Conservation (phyloP, 64 coral and sea anemone genomes). For the Stichodactyla mertensii region DNA sequence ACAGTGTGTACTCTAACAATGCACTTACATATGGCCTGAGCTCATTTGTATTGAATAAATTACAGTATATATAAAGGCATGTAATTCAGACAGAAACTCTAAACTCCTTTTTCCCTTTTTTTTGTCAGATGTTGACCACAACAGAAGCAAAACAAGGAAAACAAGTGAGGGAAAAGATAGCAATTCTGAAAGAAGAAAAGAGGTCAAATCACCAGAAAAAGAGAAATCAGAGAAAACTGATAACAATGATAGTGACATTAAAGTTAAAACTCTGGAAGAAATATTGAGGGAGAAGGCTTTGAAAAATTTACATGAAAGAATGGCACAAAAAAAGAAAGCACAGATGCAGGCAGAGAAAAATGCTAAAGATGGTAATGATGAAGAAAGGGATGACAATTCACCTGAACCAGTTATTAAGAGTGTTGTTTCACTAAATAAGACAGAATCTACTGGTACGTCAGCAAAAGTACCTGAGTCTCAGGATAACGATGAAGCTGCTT, state of each 20-base stretch:
- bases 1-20: too few species aligned
- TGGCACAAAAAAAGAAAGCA: slow-evolving; percentile 38
- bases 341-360: slow-evolving; percentile 22
- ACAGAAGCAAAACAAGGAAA: slow-evolving; percentile 11
- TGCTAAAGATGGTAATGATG: not conserved
- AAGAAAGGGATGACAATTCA: slow-evolving; percentile 3
- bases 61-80: not conserved
- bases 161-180: slow-evolving; percentile 31
- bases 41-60: too few species aligned
- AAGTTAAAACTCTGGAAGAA: slow-evolving; percentile 84
- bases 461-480: not conserved
- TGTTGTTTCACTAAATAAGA: slow-evolving; percentile 7
- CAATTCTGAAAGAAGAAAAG: slow-evolving; percentile 46
- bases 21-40: too few species aligned
- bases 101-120: not conserved
- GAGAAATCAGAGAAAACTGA: slow-evolving; percentile 26
- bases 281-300: slow-evolving; percentile 81
- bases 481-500: not conserved
- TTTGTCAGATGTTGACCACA: not conserved
- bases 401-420: slow-evolving; percentile 13
- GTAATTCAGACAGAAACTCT: not conserved
- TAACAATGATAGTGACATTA: slow-evolving; percentile 28
- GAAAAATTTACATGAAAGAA: slow-evolving; percentile 73
- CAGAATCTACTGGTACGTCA: not conserved
- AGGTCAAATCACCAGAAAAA: slow-evolving; percentile 23